Percentiles rank a stretch among this genome's conserved stretches.
Evolutionary conservation across 2,113 vertebrate species (phyloP).

Genomic region (Empidonax traillii): DNA sequence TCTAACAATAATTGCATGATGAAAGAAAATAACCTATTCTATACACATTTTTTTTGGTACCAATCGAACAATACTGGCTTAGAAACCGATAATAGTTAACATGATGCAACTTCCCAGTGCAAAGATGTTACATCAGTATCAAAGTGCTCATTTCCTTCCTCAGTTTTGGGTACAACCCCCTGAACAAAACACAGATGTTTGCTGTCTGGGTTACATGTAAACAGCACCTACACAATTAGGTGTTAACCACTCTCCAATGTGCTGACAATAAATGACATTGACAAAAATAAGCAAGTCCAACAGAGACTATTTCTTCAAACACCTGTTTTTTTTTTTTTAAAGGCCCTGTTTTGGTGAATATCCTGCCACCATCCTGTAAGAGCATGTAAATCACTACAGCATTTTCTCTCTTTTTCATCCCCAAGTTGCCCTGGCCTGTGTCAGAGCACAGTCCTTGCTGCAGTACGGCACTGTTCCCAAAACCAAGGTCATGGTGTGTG

Average conservation of each 20-base stretch:
- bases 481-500: not conserved
- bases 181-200: not conserved
- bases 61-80: not conserved
- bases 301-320: not conserved
- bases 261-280: not conserved
- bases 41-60: not conserved
- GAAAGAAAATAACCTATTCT: not conserved
- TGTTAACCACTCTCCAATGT: not conserved
- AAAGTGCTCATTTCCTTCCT: slow-evolving; percentile 22
- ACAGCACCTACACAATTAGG: not conserved
- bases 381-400: not conserved
- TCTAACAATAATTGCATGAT: not conserved
- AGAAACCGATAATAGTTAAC: not conserved
- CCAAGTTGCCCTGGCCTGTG: not conserved
- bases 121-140: not conserved
- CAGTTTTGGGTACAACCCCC: not conserved
- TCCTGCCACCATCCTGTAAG: not conserved
- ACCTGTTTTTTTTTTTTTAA: not conserved
- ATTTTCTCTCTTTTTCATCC: not conserved
- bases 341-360: not conserved
- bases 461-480: not conserved
- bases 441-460: not conserved
- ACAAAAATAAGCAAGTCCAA: not conserved
- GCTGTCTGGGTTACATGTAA: not conserved
- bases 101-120: not conserved